A percentile compares a stretch with the other conserved stretches of the same genome.
Evolutionary conservation across 1,140 invertebrate species (phyloP).

Genomic region (Protaetia brevitarsis): DNA sequence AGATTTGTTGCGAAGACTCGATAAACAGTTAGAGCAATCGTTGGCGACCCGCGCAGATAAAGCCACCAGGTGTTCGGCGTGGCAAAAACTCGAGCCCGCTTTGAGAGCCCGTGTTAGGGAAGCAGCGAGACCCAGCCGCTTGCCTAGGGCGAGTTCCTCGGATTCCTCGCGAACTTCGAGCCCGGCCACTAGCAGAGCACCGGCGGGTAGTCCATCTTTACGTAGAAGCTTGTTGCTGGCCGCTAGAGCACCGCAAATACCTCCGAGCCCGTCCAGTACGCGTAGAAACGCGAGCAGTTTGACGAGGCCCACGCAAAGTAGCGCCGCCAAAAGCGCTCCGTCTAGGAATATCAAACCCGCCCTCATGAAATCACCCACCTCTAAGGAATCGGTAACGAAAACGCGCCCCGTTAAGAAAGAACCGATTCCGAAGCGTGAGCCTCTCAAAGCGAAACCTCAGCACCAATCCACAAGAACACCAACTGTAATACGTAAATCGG

Average conservation of each 20-base stretch:
- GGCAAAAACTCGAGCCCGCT: constrained; percentile 62
- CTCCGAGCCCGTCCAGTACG: constrained; percentile 43
- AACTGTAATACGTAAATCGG: neutral
- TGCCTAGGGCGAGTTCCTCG: constrained; percentile 55
- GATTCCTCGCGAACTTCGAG: constrained; percentile 65
- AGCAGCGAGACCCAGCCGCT: neutral
- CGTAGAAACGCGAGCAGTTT: constrained; percentile 39
- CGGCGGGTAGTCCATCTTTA: constrained; percentile 46
- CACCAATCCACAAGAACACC: neutral
- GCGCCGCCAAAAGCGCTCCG: constrained; percentile 42
- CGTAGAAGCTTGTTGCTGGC: constrained; percentile 44
- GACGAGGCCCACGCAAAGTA: constrained; percentile 46
- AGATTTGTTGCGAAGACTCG: constrained; percentile 46
- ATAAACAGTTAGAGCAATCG: constrained; percentile 59
- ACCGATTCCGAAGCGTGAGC: constrained; percentile 23
- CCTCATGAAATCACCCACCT: constrained; percentile 7
- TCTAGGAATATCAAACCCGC: constrained; percentile 26
- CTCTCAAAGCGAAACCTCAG: constrained; percentile 22
- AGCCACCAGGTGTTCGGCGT: constrained; percentile 60
- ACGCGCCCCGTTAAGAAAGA: constrained; percentile 23
- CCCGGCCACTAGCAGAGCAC: constrained; percentile 59
- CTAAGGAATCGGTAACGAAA: constrained; percentile 20
- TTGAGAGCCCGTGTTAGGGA: constrained; percentile 32
- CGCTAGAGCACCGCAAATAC: constrained; percentile 48
- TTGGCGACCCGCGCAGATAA: constrained; percentile 60